These are phyloP conservation scores for Siniperca undulata DNA, from an alignment of 2,797 vertebrate species.

Conservation along the genomic window DNA sequence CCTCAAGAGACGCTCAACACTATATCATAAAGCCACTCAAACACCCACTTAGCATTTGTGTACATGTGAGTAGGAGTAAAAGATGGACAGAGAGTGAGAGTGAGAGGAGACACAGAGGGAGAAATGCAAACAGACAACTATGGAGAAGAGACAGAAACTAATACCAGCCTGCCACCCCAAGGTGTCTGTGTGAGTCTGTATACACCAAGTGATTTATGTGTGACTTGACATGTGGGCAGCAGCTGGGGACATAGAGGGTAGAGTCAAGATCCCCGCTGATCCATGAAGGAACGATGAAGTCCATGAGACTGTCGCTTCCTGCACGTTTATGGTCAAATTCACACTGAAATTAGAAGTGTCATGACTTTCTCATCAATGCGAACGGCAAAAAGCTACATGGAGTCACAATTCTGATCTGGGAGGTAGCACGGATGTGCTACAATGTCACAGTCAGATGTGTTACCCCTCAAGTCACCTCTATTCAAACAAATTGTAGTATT, in stretches of 20 bases:
- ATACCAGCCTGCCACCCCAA: conserved; percentile 35
- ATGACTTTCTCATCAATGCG: neutral
- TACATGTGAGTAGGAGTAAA: conserved; percentile 36
- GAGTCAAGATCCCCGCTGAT: neutral
- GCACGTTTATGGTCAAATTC: neutral
- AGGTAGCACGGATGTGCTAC: neutral
- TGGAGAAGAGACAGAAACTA: conserved; percentile 44
- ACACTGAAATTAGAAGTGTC: neutral
- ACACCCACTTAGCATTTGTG: conserved; percentile 74
- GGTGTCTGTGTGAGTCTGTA: conserved; percentile 36
- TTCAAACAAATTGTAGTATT: neutral
- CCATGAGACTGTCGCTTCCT: neutral
- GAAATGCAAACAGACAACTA: conserved; percentile 55
- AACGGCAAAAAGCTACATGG: neutral
- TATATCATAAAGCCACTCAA: conserved; percentile 56
- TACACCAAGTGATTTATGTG: conserved; percentile 49
- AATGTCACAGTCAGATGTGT: neutral
- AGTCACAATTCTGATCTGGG: neutral
- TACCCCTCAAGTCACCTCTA: neutral
- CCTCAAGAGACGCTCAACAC: conserved; percentile 53
- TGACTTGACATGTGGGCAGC: conserved; percentile 35
- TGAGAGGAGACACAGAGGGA: conserved; percentile 21
- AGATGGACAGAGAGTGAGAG: conserved; percentile 21
- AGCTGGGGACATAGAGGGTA: conserved; percentile 38
- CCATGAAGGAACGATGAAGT: neutral